Evolutionary conservation across 2,888 invertebrate genomes (phyloP).

Genomic region (Cordilura impudica): DNA sequence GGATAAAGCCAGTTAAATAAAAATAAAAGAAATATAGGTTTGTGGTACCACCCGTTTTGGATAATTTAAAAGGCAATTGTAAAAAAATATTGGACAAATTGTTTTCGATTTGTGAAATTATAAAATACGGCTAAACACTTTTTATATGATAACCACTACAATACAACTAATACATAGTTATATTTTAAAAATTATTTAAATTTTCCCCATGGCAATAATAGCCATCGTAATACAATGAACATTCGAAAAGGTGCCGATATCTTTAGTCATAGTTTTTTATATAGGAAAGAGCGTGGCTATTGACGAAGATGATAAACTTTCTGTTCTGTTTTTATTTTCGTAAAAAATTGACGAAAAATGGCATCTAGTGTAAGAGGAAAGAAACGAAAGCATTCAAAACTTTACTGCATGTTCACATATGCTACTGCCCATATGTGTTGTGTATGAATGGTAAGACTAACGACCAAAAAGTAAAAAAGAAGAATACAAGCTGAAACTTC

Average conservation of each 20-base stretch:
- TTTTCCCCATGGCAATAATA: too few species aligned
- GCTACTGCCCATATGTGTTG: constrained; percentile 42
- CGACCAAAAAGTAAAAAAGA: constrained; percentile 31
- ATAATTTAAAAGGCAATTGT: too few species aligned
- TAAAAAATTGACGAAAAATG: constrained; percentile 48
- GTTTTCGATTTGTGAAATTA: too few species aligned
- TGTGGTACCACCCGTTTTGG: too few species aligned
- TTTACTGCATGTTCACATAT: constrained; percentile 44
- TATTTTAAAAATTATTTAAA: too few species aligned
- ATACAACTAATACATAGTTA: too few species aligned
- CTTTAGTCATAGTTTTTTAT: not conserved
- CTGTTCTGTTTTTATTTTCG: constrained; percentile 17
- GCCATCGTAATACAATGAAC: too few species aligned
- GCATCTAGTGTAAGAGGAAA: constrained; percentile 12
- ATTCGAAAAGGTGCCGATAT: not conserved
- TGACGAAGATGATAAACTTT: constrained; percentile 52
- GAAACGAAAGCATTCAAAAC: constrained; percentile 45
- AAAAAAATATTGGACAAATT: too few species aligned
- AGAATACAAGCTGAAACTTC: constrained; percentile 40
- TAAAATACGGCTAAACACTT: too few species aligned
- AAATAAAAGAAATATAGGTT: too few species aligned
- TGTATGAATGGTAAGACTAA: constrained; percentile 49
- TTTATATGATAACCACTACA: too few species aligned
- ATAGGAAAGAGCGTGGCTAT: not conserved
- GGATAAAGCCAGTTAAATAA: too few species aligned